phyloP scores from a whole-genome alignment of 1,140 invertebrate genomes.

The Acarapis woodi region DNA sequence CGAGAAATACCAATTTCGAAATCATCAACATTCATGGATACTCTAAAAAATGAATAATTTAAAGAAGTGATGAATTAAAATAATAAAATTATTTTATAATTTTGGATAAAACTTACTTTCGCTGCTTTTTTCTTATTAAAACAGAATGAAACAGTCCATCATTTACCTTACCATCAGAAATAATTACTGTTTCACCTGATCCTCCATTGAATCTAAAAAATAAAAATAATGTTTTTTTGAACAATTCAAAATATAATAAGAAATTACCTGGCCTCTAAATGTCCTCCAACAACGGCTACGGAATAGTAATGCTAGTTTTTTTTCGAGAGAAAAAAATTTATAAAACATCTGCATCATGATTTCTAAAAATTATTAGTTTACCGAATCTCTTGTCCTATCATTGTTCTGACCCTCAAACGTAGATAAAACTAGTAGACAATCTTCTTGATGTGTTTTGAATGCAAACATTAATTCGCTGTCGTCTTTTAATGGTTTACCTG shows the following conservation, averaged over 20 bases:
- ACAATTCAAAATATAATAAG: too few relatives aligned
- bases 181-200: slow-evolving; percentile 24
- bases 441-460: slow-evolving; percentile 35
- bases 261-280: slow-evolving; percentile 29
- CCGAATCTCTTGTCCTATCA: slow-evolving; percentile 11
- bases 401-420: slow-evolving; percentile 18
- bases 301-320: slow-evolving; percentile 31
- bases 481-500: slow-evolving; percentile 29
- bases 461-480: slow-evolving; percentile 35
- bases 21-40: slow-evolving; percentile 25
- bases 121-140: slow-evolving; percentile 9
- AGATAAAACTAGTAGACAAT: slow-evolving; percentile 39
- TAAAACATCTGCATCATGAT: not conserved
- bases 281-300: slow-evolving; percentile 28
- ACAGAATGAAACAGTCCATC: slow-evolving; percentile 14
- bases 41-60: slow-evolving; percentile 4
- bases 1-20: slow-evolving; percentile 22
- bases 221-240: too few relatives aligned
- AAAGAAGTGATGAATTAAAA: not conserved
- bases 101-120: slow-evolving; percentile 8
- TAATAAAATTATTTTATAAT: slow-evolving; percentile 1
- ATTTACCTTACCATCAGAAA: slow-evolving; percentile 10
- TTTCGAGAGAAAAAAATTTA: slow-evolving; percentile 7
- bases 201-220: slow-evolving; percentile 38
- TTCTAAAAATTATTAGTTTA: slow-evolving; percentile 4